These are phyloP conservation scores for Lacerta agilis DNA, from an alignment of 2,797 vertebrate genomes.

Conservation along the genomic window DNA sequence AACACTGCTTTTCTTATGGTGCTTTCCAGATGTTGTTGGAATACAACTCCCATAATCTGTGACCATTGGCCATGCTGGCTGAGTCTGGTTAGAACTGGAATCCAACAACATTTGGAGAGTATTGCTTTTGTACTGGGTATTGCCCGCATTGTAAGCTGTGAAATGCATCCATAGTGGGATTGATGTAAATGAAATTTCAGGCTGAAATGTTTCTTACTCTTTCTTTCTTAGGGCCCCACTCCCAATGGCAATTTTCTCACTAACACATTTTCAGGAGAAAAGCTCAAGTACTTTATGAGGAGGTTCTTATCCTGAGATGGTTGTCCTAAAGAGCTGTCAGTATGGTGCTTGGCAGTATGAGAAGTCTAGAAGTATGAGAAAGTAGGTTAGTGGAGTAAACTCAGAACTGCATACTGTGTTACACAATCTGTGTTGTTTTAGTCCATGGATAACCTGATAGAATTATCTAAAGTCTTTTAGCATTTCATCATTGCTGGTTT, in stretches of 20 bases:
- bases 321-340: not conserved
- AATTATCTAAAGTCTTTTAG: not conserved
- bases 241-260: not conserved
- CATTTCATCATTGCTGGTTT: not conserved
- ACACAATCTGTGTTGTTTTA: not conserved
- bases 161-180: too few species aligned
- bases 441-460: not conserved
- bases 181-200: not conserved
- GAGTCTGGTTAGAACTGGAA: too few species aligned
- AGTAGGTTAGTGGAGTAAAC: rapidly evolving
- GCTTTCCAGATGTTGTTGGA: too few species aligned
- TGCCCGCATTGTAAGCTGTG: not conserved
- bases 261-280: not conserved
- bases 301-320: not conserved
- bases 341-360: rapidly evolving
- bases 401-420: rapidly evolving
- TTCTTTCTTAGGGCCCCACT: not conserved
- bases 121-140: not conserved
- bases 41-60: too few species aligned
- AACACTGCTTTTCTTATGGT: too few species aligned
- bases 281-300: not conserved
- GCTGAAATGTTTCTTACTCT: not conserved
- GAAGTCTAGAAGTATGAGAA: rapidly evolving
- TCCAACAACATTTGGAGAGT: too few species aligned
- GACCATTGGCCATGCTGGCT: too few species aligned